These are phyloP conservation scores for Nebria ingens DNA, from an alignment of 1,140 invertebrate genomes.

Conservation along the genomic window DNA sequence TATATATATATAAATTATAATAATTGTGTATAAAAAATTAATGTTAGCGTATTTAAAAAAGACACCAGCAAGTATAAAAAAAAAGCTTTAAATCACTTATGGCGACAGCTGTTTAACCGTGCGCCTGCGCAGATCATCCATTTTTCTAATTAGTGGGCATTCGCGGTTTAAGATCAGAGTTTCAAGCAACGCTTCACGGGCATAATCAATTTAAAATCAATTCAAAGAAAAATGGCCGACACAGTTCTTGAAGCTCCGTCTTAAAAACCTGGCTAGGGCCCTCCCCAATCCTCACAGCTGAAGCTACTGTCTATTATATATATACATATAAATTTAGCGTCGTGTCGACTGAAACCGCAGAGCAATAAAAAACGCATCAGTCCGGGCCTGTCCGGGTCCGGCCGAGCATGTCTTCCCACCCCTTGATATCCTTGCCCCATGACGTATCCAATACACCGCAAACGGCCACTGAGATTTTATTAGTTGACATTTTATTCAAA, in stretches of 20 bases:
- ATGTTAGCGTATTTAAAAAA: constrained; percentile 7
- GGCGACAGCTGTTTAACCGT: background rate
- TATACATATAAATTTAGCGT: background rate
- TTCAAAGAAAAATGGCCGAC: no score
- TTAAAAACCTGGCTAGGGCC: no score
- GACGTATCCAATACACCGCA: no score
- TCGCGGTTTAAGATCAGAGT: no score
- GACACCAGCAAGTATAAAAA: constrained; percentile 9
- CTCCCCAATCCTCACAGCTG: background rate
- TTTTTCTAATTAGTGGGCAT: no score
- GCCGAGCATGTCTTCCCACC: background rate
- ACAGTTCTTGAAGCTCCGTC: no score
- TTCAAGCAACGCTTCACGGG: no score
- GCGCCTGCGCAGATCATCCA: background rate
- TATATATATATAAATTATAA: background rate
- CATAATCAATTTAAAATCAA: no score
- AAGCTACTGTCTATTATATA: background rate
- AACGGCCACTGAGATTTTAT: no score
- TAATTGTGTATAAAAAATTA: constrained; percentile 3
- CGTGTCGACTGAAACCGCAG: constrained; percentile 3
- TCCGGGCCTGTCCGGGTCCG: background rate
- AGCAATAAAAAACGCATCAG: constrained; percentile 3
- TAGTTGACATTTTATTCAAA: no score
- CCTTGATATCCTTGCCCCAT: no score
- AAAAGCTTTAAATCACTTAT: constrained; percentile 8